Percentiles rank a stretch among this genome's conserved stretches.
Evolutionary conservation across 2,113 vertebrate genomes (phyloP).

Genomic region (Equus przewalskii): DNA sequence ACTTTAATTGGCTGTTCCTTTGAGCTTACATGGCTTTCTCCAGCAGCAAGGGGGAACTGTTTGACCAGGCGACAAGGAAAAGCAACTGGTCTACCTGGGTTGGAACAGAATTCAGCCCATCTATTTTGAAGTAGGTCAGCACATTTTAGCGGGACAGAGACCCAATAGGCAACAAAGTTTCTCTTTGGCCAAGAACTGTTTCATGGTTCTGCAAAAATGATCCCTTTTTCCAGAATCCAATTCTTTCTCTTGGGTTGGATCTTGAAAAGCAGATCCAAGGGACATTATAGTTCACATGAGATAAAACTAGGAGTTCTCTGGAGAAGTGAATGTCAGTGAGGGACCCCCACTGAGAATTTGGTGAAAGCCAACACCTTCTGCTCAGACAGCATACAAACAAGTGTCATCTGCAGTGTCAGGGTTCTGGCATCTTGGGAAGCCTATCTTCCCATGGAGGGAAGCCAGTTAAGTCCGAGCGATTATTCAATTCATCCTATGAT

Average conservation of each 20-base stretch:
- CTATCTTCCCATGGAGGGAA: neutral
- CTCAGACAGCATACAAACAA: neutral
- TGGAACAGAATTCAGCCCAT: neutral
- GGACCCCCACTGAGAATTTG: neutral
- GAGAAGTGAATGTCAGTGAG: rapidly evolving
- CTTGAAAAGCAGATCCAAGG: neutral
- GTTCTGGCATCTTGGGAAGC: neutral
- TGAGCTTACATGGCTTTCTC: constrained; percentile 69
- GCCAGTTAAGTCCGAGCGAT: neutral
- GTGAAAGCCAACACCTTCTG: neutral
- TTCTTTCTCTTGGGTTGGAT: neutral
- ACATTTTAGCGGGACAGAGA: neutral
- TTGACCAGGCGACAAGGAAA: constrained; percentile 37
- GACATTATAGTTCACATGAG: neutral
- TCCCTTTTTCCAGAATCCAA: neutral
- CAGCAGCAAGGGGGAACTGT: neutral
- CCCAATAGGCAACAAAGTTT: neutral
- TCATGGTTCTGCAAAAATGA: neutral
- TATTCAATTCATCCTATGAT: neutral
- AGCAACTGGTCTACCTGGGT: constrained; percentile 7
- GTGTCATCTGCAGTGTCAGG: neutral
- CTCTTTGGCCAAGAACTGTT: neutral
- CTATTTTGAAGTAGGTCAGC: neutral
- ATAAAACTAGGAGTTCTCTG: neutral
- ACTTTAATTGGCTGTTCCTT: constrained; percentile 84